These are phyloP conservation scores for Sprattus sprattus DNA, from an alignment of 2,113 vertebrate species.

Conservation along the genomic window DNA sequence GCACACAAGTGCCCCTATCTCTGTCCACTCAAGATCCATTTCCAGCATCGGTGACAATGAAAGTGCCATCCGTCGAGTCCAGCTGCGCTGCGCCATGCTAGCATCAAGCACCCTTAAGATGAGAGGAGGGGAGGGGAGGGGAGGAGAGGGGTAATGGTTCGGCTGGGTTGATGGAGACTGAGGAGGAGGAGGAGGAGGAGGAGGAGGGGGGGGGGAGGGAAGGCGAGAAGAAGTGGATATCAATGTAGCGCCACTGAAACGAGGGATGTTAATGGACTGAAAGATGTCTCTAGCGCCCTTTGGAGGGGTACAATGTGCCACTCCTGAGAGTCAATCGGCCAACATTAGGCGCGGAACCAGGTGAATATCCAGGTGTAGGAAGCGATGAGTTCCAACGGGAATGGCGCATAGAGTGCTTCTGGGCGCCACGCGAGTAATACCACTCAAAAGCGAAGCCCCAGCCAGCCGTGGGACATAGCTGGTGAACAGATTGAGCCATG, in stretches of 20 bases:
- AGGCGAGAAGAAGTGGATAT: neutral
- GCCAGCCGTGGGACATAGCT: neutral
- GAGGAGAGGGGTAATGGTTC: neutral
- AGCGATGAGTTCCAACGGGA: no score
- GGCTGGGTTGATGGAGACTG: neutral
- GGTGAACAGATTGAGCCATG: neutral
- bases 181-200: neutral
- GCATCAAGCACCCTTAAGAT: slow-evolving; percentile 69
- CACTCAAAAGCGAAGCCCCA: neutral
- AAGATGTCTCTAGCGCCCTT: no score
- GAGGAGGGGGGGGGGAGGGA: neutral
- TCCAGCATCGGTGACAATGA: slow-evolving; percentile 64
- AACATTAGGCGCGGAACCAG: no score
- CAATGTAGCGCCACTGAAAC: neutral
- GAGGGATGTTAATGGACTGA: neutral
- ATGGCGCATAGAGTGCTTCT: neutral
- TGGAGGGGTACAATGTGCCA: no score
- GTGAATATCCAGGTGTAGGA: no score
- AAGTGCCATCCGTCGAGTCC: slow-evolving; percentile 61
- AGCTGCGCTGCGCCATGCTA: slow-evolving; percentile 47
- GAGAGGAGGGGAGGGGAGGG: slow-evolving; percentile 54
- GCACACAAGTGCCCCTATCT: slow-evolving; percentile 56
- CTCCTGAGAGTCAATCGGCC: no score
- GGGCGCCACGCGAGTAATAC: neutral
- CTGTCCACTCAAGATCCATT: slow-evolving; percentile 71